Base-by-base conservation (phyloP, 2,113 vertebrate species). In the Paradoxurus hermaphroditus region DNA sequence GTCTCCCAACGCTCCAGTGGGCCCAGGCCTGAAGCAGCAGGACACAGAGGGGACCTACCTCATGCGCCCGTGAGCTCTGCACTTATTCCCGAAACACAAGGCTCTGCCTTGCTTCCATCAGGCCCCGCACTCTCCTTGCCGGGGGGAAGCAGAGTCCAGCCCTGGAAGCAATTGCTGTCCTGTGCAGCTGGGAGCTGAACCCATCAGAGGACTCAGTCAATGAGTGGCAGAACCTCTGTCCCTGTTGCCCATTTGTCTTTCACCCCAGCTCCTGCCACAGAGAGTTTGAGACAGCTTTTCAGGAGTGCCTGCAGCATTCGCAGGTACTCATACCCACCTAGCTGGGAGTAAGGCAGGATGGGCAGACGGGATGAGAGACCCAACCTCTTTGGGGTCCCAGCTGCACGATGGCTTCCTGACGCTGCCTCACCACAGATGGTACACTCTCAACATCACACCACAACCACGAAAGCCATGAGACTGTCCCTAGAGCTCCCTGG, bases 111-210 rank as follows among this genome's bases (percentile, higher is more conserved):
- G 49, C 65, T 46, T 21, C 75, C 15, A 1, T 5, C 18, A 7
- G 34, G 70, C 12, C 25, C 46, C 19, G 14, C 1, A 0, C 67
- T 36, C 18, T 62, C 78, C 62, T 63, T 0, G 1, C 0, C 3
- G 13, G 36, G 16, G 75, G 46, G 51, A n/a, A 46, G 46, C 53
- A 44, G 62, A 34, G n/a, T 27, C 51, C 44, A 34, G 67, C 21
- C 46, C n/a, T 6, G 67, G 67, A 53, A 14, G 44, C 15, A n/a
- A 1, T 9, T 16, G 19, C 25, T 39, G 9, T 31, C 39, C 36
- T 27, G 56, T 34, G 56, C 5, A 25, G 31, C 34, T 4, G 0
- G 15, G 39, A 62, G 13, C 73, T 1, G 1, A 11, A 46, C 41
- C 39, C 23, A 12, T 25, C 13, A 1, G 16, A 27, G 59, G 98